Evolutionary conservation across 2,888 invertebrate genomes (phyloP).

Genomic region (Lamproptera curius): DNA sequence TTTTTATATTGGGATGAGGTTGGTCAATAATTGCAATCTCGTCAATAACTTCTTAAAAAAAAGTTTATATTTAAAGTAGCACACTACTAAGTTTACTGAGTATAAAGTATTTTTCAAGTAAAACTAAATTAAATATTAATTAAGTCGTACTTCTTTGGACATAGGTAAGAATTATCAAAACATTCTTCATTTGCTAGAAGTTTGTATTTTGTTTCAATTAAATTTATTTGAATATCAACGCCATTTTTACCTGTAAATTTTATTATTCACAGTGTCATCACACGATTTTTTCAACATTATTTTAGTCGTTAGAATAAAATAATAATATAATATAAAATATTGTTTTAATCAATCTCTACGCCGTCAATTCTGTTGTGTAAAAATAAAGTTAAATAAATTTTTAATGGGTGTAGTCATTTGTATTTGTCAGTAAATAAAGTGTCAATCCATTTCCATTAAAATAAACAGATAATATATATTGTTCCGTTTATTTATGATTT

Average conservation of each 20-base stretch:
- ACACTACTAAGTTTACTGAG: too few relatives aligned
- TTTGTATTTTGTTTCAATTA: background rate
- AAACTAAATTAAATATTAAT: background rate
- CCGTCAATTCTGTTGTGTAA: conserved; percentile 76
- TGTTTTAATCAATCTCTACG: conserved; percentile 71
- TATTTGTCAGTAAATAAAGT: conserved; percentile 38
- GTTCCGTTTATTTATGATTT: too few relatives aligned
- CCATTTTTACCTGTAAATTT: background rate
- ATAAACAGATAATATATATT: too few relatives aligned
- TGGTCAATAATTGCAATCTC: background rate
- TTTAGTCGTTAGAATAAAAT: conserved; percentile 44
- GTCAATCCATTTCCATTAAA: too few relatives aligned
- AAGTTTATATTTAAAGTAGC: background rate
- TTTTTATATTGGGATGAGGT: too few relatives aligned
- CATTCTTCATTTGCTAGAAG: background rate
- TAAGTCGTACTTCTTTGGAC: conserved; percentile 48
- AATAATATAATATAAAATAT: conserved; percentile 51
- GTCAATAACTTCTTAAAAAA: background rate
- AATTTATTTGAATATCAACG: background rate
- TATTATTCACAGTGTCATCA: conserved; percentile 7
- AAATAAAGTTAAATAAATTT: conserved; percentile 43
- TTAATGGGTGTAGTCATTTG: conserved; percentile 47
- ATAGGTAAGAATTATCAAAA: conserved; percentile 73
- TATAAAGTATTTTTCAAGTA: too few relatives aligned
- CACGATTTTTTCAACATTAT: conserved; percentile 15